Evolutionary conservation across 2,797 vertebrate species (phyloP).

Genomic region (Trachops cirrhosus): DNA sequence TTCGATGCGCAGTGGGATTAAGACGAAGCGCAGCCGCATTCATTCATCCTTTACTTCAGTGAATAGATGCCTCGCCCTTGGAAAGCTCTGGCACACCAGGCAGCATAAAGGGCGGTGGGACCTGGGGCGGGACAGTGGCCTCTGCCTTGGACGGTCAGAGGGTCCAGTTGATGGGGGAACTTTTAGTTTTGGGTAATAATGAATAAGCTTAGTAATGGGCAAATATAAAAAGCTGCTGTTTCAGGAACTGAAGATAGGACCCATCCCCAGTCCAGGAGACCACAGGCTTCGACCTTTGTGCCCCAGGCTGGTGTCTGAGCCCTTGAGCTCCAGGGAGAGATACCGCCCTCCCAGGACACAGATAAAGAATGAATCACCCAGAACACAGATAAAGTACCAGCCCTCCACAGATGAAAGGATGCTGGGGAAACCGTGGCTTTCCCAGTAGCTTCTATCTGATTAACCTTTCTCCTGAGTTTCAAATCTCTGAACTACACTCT

Average conservation of each 20-base stretch:
- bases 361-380: too few species aligned
- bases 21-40: too few species aligned
- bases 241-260: not conserved
- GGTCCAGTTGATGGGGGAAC: not conserved
- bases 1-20: fast-evolving
- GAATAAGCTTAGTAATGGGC: not conserved
- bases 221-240: not conserved
- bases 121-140: not conserved
- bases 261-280: not conserved
- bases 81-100: not conserved
- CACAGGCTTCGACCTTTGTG: not conserved
- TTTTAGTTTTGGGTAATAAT: not conserved
- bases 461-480: not conserved
- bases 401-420: not conserved
- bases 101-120: fast-evolving
- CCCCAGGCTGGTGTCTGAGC: not conserved
- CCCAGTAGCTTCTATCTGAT: not conserved
- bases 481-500: not conserved
- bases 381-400: too few species aligned
- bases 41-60: too few species aligned
- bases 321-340: not conserved
- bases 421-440: too few species aligned
- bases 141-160: not conserved
- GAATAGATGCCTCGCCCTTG: not conserved
- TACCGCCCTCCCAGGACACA: not conserved